Conservation (phyloP, 1,140 invertebrate species). For the Hypothenemus hampei region DNA sequence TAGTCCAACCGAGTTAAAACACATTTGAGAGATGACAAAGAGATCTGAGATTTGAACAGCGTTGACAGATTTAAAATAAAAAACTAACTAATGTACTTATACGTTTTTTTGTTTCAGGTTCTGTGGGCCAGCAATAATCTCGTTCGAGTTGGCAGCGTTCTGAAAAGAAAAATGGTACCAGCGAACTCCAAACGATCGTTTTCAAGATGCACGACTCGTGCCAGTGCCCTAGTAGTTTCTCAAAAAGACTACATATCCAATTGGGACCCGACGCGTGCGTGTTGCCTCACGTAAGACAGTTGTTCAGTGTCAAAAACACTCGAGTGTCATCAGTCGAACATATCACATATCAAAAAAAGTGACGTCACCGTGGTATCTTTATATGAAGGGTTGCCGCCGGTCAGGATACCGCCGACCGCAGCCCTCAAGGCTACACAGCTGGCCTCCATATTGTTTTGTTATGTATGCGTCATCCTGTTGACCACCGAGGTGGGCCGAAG, state of each 20-base stretch:
- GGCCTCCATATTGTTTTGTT: slow-evolving; percentile 23
- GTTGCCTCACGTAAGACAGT: slow-evolving; percentile 2
- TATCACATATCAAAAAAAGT: background rate
- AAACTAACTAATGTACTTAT: background rate
- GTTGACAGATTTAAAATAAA: background rate
- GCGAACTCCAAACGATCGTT: slow-evolving; percentile 1
- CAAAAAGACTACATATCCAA: slow-evolving; percentile 21
- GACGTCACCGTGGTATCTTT: slow-evolving; percentile 16
- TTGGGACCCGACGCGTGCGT: slow-evolving; percentile 19
- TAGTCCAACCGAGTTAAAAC: too few species aligned
- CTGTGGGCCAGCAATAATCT: background rate
- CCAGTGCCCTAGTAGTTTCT: slow-evolving; percentile 6
- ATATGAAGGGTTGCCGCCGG: slow-evolving; percentile 31
- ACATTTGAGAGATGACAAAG: too few species aligned
- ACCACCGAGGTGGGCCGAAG: slow-evolving; percentile 8
- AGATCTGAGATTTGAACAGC: too few species aligned
- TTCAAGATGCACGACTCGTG: slow-evolving; percentile 7
- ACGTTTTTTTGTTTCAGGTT: background rate
- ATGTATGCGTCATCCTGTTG: slow-evolving; percentile 14
- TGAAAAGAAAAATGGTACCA: slow-evolving; percentile 6
- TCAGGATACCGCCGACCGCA: slow-evolving; percentile 26
- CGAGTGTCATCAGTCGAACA: slow-evolving; percentile 4
- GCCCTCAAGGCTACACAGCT: slow-evolving; percentile 18
- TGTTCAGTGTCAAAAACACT: background rate
- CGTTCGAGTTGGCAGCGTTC: background rate